A percentile compares a stretch with the other conserved stretches of the same genome.
Evolutionary conservation across 2,797 vertebrate species (phyloP).

Genomic region (Sebastes trivittatus): DNA sequence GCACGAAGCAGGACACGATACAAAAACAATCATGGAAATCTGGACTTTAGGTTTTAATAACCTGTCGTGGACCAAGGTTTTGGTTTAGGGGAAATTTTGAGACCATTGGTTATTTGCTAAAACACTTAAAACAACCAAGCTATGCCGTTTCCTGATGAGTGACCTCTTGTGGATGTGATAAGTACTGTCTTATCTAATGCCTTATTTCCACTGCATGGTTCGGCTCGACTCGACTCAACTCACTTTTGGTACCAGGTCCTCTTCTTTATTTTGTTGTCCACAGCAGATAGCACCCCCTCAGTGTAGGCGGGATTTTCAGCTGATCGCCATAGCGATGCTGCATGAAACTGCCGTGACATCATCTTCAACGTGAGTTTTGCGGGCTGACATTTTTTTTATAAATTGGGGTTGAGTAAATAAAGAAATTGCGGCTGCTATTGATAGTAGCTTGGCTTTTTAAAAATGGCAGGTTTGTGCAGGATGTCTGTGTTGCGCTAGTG

Average conservation of each 20-base stretch:
- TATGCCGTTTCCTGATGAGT: not conserved
- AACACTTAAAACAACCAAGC: not conserved
- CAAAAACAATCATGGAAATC: not conserved
- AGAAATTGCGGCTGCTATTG: rapidly evolving
- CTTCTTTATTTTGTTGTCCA: not conserved
- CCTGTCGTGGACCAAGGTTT: too few relatives aligned
- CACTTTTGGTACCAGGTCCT: too few relatives aligned
- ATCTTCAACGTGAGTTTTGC: too few relatives aligned
- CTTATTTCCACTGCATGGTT: not conserved
- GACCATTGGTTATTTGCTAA: not conserved
- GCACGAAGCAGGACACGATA: not conserved
- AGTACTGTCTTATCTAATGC: not conserved
- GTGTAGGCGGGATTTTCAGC: too few relatives aligned
- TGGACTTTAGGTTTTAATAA: not conserved
- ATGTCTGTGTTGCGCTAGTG: too few relatives aligned
- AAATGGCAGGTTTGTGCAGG: too few relatives aligned
- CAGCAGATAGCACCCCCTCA: not conserved
- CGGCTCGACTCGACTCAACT: rapidly evolving
- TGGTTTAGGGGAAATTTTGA: not conserved
- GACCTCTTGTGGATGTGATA: not conserved
- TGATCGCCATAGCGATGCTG: too few relatives aligned
- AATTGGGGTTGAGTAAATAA: too few relatives aligned
- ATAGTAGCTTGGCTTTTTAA: too few relatives aligned
- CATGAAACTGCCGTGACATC: too few relatives aligned
- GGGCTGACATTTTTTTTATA: too few relatives aligned